Conservation (phyloP, 2,888 invertebrate species). For the Cryptosula pallasiana region DNA sequence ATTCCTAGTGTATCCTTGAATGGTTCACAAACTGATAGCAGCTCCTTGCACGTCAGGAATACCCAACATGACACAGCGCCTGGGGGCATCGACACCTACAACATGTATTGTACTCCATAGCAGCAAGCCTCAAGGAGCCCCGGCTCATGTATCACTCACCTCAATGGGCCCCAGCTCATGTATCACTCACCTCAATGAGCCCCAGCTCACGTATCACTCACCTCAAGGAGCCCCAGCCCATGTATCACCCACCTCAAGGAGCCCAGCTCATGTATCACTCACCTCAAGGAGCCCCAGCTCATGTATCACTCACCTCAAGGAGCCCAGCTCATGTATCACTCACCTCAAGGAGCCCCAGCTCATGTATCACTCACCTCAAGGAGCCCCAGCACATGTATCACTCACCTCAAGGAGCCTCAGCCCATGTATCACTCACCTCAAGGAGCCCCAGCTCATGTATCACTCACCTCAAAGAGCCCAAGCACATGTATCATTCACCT, state of each 20-base stretch:
- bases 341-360: slow-evolving; percentile 72
- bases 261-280: slow-evolving; percentile 71
- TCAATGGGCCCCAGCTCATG: slow-evolving; percentile 78
- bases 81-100: slow-evolving; percentile 63
- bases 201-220: slow-evolving; percentile 70
- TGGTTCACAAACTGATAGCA: slow-evolving; percentile 67
- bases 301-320: slow-evolving; percentile 68
- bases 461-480: slow-evolving; percentile 66
- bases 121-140: slow-evolving; percentile 72
- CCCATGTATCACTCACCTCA: slow-evolving; percentile 71
- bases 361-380: slow-evolving; percentile 71
- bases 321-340: slow-evolving; percentile 74
- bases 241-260: slow-evolving; percentile 71
- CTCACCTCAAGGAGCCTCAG: slow-evolving; percentile 68
- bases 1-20: slow-evolving; percentile 43
- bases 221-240: slow-evolving; percentile 75
- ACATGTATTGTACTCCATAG: no score
- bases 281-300: slow-evolving; percentile 76
- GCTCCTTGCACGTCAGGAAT: slow-evolving; percentile 83
- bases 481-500: slow-evolving; percentile 73
- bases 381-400: slow-evolving; percentile 74
- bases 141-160: slow-evolving; percentile 70
- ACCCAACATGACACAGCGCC: slow-evolving; percentile 90
- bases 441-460: slow-evolving; percentile 76
- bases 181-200: slow-evolving; percentile 67